These are phyloP conservation scores for Punctoribates punctum DNA, from an alignment of 2,888 invertebrate genomes.

Conservation along the genomic window DNA sequence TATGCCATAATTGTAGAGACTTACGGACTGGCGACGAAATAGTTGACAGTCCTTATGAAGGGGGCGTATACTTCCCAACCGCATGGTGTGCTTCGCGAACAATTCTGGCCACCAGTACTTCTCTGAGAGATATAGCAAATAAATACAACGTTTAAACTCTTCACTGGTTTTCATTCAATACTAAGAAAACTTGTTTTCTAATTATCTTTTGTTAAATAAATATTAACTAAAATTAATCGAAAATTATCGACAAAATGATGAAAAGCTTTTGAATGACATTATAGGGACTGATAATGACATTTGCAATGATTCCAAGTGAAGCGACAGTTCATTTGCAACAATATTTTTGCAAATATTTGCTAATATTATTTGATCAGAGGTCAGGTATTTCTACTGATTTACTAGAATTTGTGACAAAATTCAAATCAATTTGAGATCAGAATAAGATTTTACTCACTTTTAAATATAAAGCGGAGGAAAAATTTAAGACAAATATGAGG, in stretches of 20 bases:
- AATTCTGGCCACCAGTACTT: conserved; percentile 23
- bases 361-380: background rate
- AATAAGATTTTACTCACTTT: conserved; percentile 6
- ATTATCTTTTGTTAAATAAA: background rate
- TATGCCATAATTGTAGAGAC: conserved; percentile 49
- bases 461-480: conserved; percentile 27
- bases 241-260: background rate
- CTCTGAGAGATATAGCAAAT: background rate
- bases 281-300: conserved; percentile 3
- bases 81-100: conserved; percentile 55
- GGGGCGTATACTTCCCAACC: conserved; percentile 63
- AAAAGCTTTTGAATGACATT: background rate
- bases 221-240: background rate
- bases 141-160: background rate
- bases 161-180: too few relatives aligned
- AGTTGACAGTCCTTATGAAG: conserved; percentile 57
- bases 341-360: background rate
- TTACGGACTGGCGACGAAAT: conserved; percentile 63
- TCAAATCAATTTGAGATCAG: background rate
- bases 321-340: background rate
- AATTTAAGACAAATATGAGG: background rate
- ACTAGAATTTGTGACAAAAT: background rate
- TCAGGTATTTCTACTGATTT: conserved; percentile 13
- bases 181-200: too few relatives aligned
- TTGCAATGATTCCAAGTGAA: background rate